phyloP scores from a whole-genome alignment of 2,888 invertebrate species.

The Biston stratarius region DNA sequence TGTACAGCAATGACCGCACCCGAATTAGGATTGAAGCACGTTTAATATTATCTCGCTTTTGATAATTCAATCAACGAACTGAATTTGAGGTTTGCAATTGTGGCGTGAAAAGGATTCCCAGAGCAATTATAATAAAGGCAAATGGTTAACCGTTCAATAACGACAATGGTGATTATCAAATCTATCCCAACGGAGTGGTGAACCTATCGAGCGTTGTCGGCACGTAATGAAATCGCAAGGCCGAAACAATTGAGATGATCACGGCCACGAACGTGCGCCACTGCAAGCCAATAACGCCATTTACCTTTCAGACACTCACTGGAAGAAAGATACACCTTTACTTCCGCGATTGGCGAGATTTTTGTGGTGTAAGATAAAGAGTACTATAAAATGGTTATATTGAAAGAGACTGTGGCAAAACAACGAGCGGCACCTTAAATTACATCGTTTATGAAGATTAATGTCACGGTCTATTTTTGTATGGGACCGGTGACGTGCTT shows the following conservation, averaged over 20 bases:
- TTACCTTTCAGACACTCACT: conserved; percentile 6
- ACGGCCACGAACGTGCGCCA: conserved; percentile 57
- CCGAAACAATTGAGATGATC: conserved; percentile 72
- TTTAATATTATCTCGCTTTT: neutral
- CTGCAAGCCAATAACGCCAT: conserved; percentile 36
- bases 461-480: conserved; percentile 81
- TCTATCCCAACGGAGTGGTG: conserved; percentile 45
- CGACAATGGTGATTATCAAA: conserved; percentile 48
- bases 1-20: neutral
- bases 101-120: conserved; percentile 23
- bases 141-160: conserved; percentile 38
- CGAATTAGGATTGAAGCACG: neutral
- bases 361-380: neutral
- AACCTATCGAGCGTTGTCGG: conserved; percentile 55
- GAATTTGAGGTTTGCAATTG: neutral
- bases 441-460: conserved; percentile 81
- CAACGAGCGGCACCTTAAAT: conserved; percentile 69
- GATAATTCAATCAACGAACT: neutral
- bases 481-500: conserved; percentile 69
- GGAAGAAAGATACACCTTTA: conserved; percentile 28
- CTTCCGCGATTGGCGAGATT: conserved; percentile 10
- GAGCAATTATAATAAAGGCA: conserved; percentile 30
- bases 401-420: conserved; percentile 48
- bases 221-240: conserved; percentile 75
- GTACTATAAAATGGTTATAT: neutral